phyloP scores from a whole-genome alignment of 2,888 invertebrate species.

The Idaea biselata region DNA sequence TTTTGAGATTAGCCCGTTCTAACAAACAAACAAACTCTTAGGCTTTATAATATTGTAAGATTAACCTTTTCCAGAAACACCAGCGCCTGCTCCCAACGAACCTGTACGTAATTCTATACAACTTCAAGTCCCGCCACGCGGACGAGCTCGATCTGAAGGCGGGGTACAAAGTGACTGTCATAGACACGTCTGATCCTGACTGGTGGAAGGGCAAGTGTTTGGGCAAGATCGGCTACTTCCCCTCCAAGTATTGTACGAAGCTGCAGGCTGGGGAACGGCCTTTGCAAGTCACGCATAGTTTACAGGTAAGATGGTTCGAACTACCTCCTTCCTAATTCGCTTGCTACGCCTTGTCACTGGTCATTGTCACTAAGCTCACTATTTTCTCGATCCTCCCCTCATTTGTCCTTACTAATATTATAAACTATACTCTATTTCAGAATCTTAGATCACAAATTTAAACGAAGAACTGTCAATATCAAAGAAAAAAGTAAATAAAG shows the following conservation, averaged over 20 bases:
- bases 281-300: slow-evolving; percentile 87
- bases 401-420: too few relatives aligned
- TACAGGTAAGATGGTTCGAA: slow-evolving; percentile 58
- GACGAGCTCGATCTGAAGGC: slow-evolving; percentile 97
- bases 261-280: slow-evolving; percentile 94
- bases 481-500: too few relatives aligned
- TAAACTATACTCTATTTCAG: too few relatives aligned
- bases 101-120: slow-evolving; percentile 95
- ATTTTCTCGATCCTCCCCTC: too few relatives aligned
- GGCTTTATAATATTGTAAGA: too few relatives aligned
- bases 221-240: slow-evolving; percentile 95
- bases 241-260: slow-evolving; percentile 96
- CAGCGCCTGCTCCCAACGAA: slow-evolving; percentile 93
- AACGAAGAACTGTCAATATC: too few relatives aligned
- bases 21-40: too few relatives aligned
- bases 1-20: too few relatives aligned
- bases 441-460: too few relatives aligned
- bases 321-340: too few relatives aligned
- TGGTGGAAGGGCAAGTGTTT: slow-evolving; percentile 99
- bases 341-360: too few relatives aligned
- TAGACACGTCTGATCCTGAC: slow-evolving; percentile 96
- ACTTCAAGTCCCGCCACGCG: slow-evolving; percentile 95
- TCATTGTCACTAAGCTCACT: too few relatives aligned
- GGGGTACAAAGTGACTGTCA: slow-evolving; percentile 93
- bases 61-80: slow-evolving; percentile 85